phyloP scores from a whole-genome alignment of 2,888 invertebrate species.

The Zootermopsis nevadensis region DNA sequence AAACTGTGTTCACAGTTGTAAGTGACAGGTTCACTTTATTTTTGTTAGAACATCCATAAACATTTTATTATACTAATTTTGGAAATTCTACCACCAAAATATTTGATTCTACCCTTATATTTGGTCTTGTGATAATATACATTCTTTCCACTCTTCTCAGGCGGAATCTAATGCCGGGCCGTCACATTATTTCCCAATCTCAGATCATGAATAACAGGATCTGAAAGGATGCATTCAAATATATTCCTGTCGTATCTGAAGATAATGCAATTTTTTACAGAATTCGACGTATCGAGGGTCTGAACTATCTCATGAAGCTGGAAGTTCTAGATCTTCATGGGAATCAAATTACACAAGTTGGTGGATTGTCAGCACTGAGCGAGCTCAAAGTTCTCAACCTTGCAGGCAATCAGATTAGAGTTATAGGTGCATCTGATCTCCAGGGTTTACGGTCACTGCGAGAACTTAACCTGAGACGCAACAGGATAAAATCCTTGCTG shows the following conservation, averaged over 20 bases:
- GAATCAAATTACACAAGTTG: conserved; percentile 83
- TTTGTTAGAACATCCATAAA: no score
- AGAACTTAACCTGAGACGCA: conserved; percentile 90
- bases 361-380: conserved; percentile 74
- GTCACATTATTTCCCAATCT: no score
- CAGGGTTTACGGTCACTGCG: conserved; percentile 81
- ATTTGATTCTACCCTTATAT: no score
- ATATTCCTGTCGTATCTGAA: neutral
- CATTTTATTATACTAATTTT: no score
- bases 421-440: conserved; percentile 81
- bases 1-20: no score
- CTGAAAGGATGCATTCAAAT: no score
- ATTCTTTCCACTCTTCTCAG: no score
- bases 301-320: conserved; percentile 77
- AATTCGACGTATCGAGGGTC: conserved; percentile 81
- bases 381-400: conserved; percentile 91
- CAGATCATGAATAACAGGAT: no score
- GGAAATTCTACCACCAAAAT: no score
- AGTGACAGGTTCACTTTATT: no score
- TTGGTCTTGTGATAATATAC: no score
- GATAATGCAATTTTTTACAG: conserved; percentile 64
- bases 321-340: conserved; percentile 95
- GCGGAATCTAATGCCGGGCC: no score
- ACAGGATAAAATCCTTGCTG: conserved; percentile 80
- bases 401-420: conserved; percentile 89